These are phyloP conservation scores for Odontamblyopus lacepedii DNA, from an alignment of 2,797 vertebrate species.

Conservation along the genomic window DNA sequence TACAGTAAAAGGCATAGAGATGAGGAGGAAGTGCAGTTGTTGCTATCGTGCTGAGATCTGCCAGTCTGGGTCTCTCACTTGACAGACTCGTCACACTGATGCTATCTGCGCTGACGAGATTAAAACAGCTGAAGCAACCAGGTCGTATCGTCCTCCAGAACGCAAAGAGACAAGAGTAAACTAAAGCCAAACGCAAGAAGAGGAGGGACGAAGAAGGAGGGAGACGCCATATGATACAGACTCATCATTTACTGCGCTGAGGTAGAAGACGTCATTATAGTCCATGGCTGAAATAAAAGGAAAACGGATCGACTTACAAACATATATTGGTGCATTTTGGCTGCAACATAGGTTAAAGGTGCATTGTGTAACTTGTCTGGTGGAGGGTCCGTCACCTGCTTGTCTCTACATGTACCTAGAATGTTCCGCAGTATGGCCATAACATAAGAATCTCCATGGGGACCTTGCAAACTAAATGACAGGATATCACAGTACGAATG, in stretches of 20 bases:
- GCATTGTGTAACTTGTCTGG: too few relatives aligned
- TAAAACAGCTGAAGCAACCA: conserved; percentile 59
- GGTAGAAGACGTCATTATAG: conserved; percentile 25
- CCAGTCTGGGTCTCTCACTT: conserved; percentile 61
- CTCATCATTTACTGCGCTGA: conserved; percentile 58
- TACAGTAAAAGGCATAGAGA: conserved; percentile 11
- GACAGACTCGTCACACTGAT: conserved; percentile 55
- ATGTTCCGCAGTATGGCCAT: too few relatives aligned
- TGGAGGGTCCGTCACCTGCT: too few relatives aligned
- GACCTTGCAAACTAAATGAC: too few relatives aligned
- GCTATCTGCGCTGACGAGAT: conserved; percentile 56
- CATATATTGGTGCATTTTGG: conserved; percentile 14
- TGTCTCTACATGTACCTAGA: too few relatives aligned
- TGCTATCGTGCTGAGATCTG: conserved; percentile 67
- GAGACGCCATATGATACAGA: conserved; percentile 49
- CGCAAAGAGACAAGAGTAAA: conserved; percentile 53
- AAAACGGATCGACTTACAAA: conserved; percentile 26
- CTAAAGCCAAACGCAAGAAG: conserved; percentile 52
- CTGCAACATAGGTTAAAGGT: conserved; percentile 8
- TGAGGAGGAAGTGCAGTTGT: conserved; percentile 32
- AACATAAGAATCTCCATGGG: too few relatives aligned
- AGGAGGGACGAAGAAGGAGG: conserved; percentile 32
- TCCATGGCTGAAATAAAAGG: conserved; percentile 48
- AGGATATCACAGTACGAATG: too few relatives aligned
- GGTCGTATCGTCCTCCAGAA: conserved; percentile 38